phyloP scores from a whole-genome alignment of 2,888 invertebrate genomes.

The Caenorhabditis sinica region DNA sequence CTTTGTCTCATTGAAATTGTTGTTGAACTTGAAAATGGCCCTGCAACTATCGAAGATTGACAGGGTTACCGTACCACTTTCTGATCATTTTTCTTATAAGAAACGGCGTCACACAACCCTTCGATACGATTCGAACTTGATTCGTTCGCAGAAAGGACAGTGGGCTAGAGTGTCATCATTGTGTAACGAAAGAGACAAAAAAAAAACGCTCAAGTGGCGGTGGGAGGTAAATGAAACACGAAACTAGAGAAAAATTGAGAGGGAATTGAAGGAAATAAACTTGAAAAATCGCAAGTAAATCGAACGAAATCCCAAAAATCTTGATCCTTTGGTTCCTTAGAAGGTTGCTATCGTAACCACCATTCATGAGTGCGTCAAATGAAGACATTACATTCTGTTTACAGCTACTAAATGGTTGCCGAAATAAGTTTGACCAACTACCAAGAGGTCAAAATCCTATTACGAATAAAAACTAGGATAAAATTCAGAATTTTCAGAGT shows the following conservation, averaged over 20 bases:
- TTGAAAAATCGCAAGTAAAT: background rate
- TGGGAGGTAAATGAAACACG: constrained; percentile 29
- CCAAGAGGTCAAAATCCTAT: no score
- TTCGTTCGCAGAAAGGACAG: constrained; percentile 25
- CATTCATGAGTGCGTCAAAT: background rate
- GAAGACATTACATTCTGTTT: background rate
- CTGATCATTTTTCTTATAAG: background rate
- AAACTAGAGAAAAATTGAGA: constrained; percentile 8
- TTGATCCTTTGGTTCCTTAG: background rate
- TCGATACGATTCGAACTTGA: constrained; percentile 1
- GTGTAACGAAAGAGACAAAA: constrained; percentile 30
- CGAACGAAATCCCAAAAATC: background rate
- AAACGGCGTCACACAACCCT: background rate
- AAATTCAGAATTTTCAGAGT: background rate
- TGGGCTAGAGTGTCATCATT: constrained; percentile 4
- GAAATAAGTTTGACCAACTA: no score
- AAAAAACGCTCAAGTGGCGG: constrained; percentile 25
- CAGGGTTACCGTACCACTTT: no score
- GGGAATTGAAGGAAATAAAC: constrained; percentile 6
- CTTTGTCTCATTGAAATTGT: background rate
- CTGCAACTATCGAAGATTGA: no score
- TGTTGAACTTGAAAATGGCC: no score
- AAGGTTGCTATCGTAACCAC: background rate
- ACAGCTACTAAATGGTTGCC: no score
- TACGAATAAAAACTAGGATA: background rate